Conservation (phyloP, 2,113 vertebrate species). For the Burhinus bistriatus region DNA sequence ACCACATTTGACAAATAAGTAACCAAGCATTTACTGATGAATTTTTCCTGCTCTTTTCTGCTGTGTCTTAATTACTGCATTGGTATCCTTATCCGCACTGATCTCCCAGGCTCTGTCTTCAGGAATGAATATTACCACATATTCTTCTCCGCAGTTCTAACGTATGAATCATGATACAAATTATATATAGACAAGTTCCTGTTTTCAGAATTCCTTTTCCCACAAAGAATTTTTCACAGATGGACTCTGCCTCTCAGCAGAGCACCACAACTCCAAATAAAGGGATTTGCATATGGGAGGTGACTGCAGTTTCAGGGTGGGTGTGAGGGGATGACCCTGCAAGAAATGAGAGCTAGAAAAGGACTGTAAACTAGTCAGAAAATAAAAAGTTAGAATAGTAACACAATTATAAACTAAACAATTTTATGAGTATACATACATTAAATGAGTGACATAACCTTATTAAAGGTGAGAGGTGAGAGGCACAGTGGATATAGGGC, state of each 20-base stretch:
- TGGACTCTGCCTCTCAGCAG: neutral
- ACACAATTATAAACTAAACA: neutral
- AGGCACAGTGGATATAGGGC: neutral
- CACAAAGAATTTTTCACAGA: neutral
- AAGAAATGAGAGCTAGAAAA: neutral
- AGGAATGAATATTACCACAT: neutral
- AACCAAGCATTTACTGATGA: neutral
- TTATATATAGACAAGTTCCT: neutral
- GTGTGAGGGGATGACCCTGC: neutral
- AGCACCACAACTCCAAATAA: neutral
- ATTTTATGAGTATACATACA: neutral
- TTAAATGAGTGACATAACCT: neutral
- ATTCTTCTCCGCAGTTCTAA: neutral
- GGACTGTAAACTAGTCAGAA: neutral
- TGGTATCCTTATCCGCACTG: neutral
- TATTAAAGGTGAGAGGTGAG: neutral
- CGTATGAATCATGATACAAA: neutral
- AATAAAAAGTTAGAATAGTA: neutral
- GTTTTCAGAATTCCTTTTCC: neutral
- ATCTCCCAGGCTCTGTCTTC: neutral
- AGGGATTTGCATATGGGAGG: neutral
- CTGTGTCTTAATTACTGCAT: neutral
- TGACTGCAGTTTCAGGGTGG: neutral
- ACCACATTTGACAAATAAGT: neutral
- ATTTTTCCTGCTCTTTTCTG: neutral